Evolutionary conservation across 2,888 invertebrate species (phyloP).

Genomic region (Pegoplata infirma): DNA sequence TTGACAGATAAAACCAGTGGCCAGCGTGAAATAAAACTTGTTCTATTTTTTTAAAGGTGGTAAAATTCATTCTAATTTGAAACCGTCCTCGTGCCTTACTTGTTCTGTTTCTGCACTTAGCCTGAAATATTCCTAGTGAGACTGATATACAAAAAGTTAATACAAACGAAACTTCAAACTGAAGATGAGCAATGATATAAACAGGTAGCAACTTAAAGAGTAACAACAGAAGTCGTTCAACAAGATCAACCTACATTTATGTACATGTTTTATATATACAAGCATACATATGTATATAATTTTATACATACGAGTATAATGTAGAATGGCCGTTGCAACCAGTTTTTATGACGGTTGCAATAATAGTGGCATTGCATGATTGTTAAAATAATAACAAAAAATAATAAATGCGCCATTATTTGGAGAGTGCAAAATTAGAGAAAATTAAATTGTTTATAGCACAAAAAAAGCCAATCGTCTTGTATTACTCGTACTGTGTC

Average conservation of each 20-base stretch:
- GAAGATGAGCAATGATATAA: slow-evolving; percentile 21
- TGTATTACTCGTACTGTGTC: slow-evolving; percentile 20
- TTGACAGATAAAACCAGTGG: no score
- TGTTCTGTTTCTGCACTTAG: no score
- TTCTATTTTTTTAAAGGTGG: no score
- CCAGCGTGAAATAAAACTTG: no score
- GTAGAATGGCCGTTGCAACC: slow-evolving; percentile 40
- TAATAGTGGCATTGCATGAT: slow-evolving; percentile 63
- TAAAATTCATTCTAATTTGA: no score
- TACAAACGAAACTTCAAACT: background rate
- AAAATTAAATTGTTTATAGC: slow-evolving; percentile 59
- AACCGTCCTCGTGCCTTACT: no score
- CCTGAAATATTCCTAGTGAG: no score
- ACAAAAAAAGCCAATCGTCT: slow-evolving; percentile 15
- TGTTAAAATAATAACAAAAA: slow-evolving; percentile 15
- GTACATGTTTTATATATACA: background rate
- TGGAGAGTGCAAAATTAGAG: slow-evolving; percentile 63
- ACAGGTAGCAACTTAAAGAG: slow-evolving; percentile 65
- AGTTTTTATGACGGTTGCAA: slow-evolving; percentile 53
- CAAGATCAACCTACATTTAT: slow-evolving; percentile 51
- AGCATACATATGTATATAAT: background rate
- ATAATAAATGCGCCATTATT: slow-evolving; percentile 54
- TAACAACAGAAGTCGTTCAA: slow-evolving; percentile 73
- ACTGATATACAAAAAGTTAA: background rate
- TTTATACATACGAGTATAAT: background rate